phyloP scores from a whole-genome alignment of 2,888 invertebrate species.

The Tolmerus cingulatus region DNA sequence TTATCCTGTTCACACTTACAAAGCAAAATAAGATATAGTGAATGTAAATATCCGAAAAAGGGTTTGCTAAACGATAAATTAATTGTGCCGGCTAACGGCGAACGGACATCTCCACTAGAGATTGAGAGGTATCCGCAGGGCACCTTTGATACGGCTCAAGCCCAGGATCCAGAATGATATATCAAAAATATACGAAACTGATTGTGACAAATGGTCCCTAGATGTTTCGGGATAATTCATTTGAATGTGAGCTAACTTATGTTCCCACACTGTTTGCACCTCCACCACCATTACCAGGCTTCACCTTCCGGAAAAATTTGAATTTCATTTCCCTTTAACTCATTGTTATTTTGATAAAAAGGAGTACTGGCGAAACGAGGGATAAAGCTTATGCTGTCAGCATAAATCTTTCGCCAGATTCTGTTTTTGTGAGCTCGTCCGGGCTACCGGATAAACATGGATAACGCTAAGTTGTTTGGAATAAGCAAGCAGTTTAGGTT shows the following conservation, averaged over 20 bases:
- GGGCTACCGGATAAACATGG: conserved; percentile 30
- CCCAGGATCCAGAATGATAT: conserved; percentile 31
- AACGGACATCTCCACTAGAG: conserved; percentile 6
- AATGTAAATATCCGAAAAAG: conserved; percentile 18
- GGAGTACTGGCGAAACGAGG: conserved; percentile 39
- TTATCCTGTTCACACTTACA: conserved; percentile 37
- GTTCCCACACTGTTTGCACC: not conserved
- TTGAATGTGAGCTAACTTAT: conserved; percentile 1
- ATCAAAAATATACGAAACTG: conserved; percentile 41
- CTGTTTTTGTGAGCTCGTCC: conserved; percentile 26
- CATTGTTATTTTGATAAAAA: conserved; percentile 49
- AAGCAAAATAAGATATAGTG: conserved; percentile 34
- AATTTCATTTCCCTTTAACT: conserved; percentile 49
- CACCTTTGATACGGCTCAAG: conserved; percentile 20
- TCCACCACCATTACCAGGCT: not conserved
- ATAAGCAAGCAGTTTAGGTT: conserved; percentile 1
- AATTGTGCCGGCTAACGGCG: conserved; percentile 23
- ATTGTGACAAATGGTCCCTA: conserved; percentile 40
- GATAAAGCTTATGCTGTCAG: conserved; percentile 46
- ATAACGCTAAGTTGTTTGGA: conserved; percentile 21
- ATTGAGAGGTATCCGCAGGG: conserved; percentile 28
- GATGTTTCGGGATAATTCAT: conserved; percentile 22
- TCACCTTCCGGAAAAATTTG: conserved; percentile 46
- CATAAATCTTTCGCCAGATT: conserved; percentile 47
- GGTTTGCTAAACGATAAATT: conserved; percentile 40